Evolutionary conservation across 2,113 vertebrate species (phyloP).

Genomic region (Ctenodactylus gundi): DNA sequence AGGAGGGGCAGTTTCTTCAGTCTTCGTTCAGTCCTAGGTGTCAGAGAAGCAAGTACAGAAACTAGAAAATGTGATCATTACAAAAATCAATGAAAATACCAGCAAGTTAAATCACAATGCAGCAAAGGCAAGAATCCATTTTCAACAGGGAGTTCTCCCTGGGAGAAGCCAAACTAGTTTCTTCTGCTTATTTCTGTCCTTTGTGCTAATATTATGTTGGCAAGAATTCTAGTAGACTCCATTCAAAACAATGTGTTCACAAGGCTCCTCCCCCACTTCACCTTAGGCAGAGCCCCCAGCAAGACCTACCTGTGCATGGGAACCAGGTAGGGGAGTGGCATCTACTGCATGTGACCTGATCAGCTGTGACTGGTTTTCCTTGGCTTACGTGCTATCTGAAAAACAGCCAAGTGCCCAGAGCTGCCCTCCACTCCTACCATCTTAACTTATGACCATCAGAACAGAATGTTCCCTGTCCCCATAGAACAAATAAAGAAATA

Average conservation of each 20-base stretch:
- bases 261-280: constrained; percentile 31
- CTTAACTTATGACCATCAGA: constrained; percentile 59
- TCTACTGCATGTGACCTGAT: neutral
- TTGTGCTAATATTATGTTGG: neutral
- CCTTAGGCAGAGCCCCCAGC: constrained; percentile 12
- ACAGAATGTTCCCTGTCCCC: constrained; percentile 81
- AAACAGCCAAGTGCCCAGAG: constrained; percentile 63
- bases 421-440: constrained; percentile 67
- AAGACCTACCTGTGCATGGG: neutral
- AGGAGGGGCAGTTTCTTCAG: too few relatives aligned
- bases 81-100: neutral
- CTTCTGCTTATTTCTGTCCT: neutral
- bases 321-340: neutral
- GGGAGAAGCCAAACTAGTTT: constrained; percentile 33
- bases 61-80: neutral
- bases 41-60: neutral
- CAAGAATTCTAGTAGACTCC: constrained; percentile 51
- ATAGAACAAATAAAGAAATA: constrained; percentile 72
- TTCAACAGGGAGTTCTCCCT: constrained; percentile 44
- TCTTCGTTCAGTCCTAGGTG: neutral
- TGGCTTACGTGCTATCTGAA: constrained; percentile 65
- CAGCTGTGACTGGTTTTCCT: neutral
- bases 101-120: neutral
- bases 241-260: constrained; percentile 39
- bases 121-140: neutral